Conservation (phyloP, 2,888 invertebrate species). For the Acronicta psi region DNA sequence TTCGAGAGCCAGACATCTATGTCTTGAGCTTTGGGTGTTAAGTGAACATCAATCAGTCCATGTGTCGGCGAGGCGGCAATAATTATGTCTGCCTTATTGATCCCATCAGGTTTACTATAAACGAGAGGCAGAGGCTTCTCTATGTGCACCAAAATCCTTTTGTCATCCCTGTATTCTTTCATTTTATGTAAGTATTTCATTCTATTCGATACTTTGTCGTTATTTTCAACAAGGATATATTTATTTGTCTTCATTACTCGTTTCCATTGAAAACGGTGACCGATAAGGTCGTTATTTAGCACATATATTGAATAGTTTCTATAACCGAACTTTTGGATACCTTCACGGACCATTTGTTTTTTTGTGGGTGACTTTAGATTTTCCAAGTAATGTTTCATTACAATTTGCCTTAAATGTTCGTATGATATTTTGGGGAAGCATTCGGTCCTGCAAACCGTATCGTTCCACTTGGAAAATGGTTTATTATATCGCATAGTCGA, state of each 20-base stretch:
- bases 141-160: slow-evolving; percentile 30
- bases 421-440: not conserved
- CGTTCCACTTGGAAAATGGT: slow-evolving; percentile 20
- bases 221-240: slow-evolving; percentile 52
- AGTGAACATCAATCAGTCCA: slow-evolving; percentile 22
- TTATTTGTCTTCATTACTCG: slow-evolving; percentile 41
- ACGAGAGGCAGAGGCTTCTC: slow-evolving; percentile 5
- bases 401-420: slow-evolving; percentile 10
- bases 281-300: slow-evolving; percentile 17
- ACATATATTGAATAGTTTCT: not conserved
- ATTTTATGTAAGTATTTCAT: slow-evolving; percentile 53
- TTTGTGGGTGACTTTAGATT: slow-evolving; percentile 25
- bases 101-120: too few species aligned
- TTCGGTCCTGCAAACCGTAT: not conserved
- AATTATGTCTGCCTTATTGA: not conserved
- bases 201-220: slow-evolving; percentile 36
- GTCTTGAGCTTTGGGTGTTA: slow-evolving; percentile 1
- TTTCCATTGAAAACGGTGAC: slow-evolving; percentile 51
- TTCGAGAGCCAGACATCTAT: slow-evolving; percentile 11
- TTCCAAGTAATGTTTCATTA: slow-evolving; percentile 22
- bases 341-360: not conserved
- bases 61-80: slow-evolving; percentile 18
- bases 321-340: not conserved
- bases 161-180: slow-evolving; percentile 35
- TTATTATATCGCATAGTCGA: not conserved